These are phyloP conservation scores for Spodoptera exigua DNA, from an alignment of 2,888 invertebrate genomes.

Conservation along the genomic window DNA sequence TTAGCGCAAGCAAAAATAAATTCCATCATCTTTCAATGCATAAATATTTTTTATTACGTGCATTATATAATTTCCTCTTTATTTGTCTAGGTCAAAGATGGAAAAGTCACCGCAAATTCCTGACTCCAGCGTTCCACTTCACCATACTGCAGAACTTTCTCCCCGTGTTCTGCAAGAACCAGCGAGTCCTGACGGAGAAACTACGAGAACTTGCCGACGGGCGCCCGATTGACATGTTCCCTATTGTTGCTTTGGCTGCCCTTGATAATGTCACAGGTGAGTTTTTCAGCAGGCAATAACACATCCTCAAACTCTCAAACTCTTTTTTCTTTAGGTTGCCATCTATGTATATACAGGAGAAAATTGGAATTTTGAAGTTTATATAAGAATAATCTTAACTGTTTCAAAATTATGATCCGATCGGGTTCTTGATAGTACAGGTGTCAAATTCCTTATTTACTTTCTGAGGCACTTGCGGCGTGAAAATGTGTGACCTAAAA, in stretches of 20 bases:
- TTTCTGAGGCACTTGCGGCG: no score
- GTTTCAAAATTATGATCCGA: no score
- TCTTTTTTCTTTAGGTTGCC: no score
- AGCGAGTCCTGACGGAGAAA: slow-evolving; percentile 88
- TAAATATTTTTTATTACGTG: no score
- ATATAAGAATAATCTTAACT: no score
- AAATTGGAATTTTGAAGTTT: no score
- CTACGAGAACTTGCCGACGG: slow-evolving; percentile 80
- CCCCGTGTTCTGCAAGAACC: slow-evolving; percentile 91
- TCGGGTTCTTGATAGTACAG: no score
- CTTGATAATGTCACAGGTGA: slow-evolving; percentile 83
- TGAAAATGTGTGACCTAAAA: background rate
- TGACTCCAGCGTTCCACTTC: slow-evolving; percentile 95
- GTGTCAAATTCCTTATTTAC: no score
- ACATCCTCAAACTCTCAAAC: background rate
- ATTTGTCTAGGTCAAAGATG: slow-evolving; percentile 83
- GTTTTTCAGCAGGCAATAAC: background rate
- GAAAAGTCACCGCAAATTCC: slow-evolving; percentile 91
- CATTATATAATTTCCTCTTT: slow-evolving; percentile 2
- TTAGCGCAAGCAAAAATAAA: no score
- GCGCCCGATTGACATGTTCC: slow-evolving; percentile 88
- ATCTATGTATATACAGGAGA: no score
- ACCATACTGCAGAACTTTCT: slow-evolving; percentile 93
- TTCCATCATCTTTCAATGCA: no score
- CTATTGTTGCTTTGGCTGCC: slow-evolving; percentile 89